These are phyloP conservation scores for Parapristionchus giblindavisi DNA, from an alignment of 2,888 invertebrate genomes.

Conservation along the genomic window DNA sequence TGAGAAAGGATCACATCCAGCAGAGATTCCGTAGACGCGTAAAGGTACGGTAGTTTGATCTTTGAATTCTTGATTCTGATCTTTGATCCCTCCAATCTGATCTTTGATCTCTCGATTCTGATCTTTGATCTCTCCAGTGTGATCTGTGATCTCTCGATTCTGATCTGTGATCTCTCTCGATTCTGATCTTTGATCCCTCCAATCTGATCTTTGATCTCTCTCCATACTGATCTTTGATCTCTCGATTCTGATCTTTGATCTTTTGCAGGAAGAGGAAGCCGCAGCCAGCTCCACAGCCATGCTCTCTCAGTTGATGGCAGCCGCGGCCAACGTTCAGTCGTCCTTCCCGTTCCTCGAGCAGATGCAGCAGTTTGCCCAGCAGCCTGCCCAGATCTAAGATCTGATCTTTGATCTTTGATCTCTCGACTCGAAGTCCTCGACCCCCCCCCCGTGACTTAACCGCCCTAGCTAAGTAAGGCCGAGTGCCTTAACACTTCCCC, in stretches of 20 bases:
- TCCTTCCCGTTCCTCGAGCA: slow-evolving; percentile 52
- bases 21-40: slow-evolving; percentile 66
- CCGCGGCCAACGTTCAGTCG: slow-evolving; percentile 7
- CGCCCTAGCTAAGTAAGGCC: too few relatives aligned
- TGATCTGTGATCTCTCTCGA: neutral
- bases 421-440: too few relatives aligned
- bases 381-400: too few relatives aligned
- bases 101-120: neutral
- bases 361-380: slow-evolving; percentile 30
- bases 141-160: neutral
- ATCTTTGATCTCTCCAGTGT: too few relatives aligned
- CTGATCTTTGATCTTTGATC: too few relatives aligned
- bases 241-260: neutral
- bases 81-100: neutral
- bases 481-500: too few relatives aligned
- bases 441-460: too few relatives aligned
- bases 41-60: slow-evolving; percentile 41
- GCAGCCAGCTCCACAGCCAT: neutral
- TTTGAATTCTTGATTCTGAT: too few relatives aligned
- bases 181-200: neutral
- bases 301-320: slow-evolving; percentile 33
- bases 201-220: neutral
- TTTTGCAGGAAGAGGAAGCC: slow-evolving; percentile 27
- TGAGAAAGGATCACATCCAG: slow-evolving; percentile 69
- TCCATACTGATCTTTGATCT: too few relatives aligned